Evolutionary conservation across 2,888 invertebrate species (phyloP).

Genomic region (Parnassius orleans): DNA sequence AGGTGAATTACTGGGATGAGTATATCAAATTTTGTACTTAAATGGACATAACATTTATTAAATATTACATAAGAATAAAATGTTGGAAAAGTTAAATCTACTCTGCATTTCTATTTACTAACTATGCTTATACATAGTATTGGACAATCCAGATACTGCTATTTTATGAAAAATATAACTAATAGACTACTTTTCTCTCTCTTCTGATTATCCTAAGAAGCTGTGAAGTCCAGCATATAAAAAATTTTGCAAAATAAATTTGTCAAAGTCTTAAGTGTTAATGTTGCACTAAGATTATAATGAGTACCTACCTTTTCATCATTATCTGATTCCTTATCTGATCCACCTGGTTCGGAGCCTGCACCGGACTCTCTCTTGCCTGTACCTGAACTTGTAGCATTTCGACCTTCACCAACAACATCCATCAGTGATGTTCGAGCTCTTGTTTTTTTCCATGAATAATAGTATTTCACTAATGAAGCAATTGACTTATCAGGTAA

Average conservation of each 20-base stretch:
- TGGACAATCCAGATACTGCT: conserved; percentile 77
- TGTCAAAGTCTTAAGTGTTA: conserved; percentile 19
- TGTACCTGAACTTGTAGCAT: conserved; percentile 84
- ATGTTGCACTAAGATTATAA: not conserved
- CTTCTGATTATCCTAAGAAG: conserved; percentile 41
- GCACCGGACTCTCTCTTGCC: conserved; percentile 87
- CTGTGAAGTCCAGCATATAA: conserved; percentile 34
- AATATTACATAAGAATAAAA: not conserved
- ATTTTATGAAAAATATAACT: not conserved
- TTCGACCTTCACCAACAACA: conserved; percentile 87
- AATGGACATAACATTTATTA: not conserved
- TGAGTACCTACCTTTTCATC: conserved; percentile 90
- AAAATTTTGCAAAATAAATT: conserved; percentile 30
- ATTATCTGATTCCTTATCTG: conserved; percentile 92
- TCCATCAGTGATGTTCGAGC: conserved; percentile 97
- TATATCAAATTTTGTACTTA: conserved; percentile 4
- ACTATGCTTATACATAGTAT: conserved; percentile 41
- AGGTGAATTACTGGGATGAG: conserved; percentile 7
- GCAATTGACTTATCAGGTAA: conserved; percentile 98
- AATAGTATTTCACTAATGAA: conserved; percentile 97
- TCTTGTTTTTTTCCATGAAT: conserved; percentile 98
- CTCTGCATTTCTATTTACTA: conserved; percentile 71
- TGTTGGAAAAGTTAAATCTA: conserved; percentile 36
- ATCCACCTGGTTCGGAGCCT: conserved; percentile 89
- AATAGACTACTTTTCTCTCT: no score